Evolutionary conservation across 2,888 invertebrate species (phyloP), one percentile per base, ranked within the genome.

Genomic region (Ectemnius cavifrons): DNA sequence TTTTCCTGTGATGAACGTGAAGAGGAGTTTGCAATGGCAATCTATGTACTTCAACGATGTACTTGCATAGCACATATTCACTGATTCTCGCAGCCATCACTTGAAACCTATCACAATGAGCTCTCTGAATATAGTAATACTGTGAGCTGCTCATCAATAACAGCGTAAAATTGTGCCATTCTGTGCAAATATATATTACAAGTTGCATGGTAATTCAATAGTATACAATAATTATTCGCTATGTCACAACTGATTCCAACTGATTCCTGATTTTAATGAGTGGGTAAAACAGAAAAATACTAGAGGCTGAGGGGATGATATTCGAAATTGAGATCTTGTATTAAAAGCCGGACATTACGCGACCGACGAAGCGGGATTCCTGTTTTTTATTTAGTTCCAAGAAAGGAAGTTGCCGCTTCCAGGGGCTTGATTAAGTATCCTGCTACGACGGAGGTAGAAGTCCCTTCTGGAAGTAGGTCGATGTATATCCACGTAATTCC

Each of bases 371-470:
- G 11, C 8, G 37, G 8, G 37, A 37, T 6, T 37, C 8, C 8
- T 11, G 8, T 52, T 70, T 69, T 64, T 66, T 80, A 78, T 78
- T 75, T 82, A 73, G 77, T 73, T 75, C 58, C 57, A 69, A 49
- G 56, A 49, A 71, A 67, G 82, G 79, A 82, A 82, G 77, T 75
- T 77, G 68, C 63, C 68, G 62, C 77, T 73, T 74, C 82, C 72
- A 73, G 73, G 69, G 74, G 66, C 65, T 65, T 82, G 82, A 82
- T 82, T 78, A 78, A 82, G 82, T 80, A 82, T 82, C 82, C 82
- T 63, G 23, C 62, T 37, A 58, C 66, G 70, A 66, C 82, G 80
- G 79, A 81, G 82, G 79, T 82, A 81, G 74, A 82, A 79, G 71
- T 70, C 60, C 69, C 65, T 63, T 60, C n/a, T 61, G 73, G 66